Percentiles rank a stretch among this genome's conserved stretches.
phyloP scores from a whole-genome alignment of 2,797 vertebrate genomes.

The Lithobates sylvaticus region DNA sequence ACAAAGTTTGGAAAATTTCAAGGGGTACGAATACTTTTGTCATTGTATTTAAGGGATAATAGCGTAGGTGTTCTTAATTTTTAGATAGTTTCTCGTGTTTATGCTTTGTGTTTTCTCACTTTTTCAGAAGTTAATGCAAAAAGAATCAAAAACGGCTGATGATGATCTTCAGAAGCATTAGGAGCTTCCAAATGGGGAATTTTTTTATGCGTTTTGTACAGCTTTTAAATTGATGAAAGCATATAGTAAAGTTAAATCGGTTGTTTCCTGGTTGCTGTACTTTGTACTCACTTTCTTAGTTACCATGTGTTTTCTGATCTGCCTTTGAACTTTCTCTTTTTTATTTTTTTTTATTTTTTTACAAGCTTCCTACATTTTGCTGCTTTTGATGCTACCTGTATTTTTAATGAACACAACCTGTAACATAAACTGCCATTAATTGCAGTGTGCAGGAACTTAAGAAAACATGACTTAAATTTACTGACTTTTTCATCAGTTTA shows the following conservation, averaged over 20 bases:
- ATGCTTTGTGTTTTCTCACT: no score
- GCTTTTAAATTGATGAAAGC: not conserved
- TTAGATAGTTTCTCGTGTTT: not conserved
- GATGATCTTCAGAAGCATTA: not conserved
- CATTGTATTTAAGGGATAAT: no score
- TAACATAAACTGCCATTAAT: not conserved
- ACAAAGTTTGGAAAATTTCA: no score
- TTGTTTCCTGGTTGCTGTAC: not conserved
- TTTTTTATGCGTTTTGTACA: not conserved
- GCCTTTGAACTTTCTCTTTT: no score
- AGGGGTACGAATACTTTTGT: no score
- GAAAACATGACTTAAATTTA: not conserved
- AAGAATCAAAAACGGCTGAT: not conserved
- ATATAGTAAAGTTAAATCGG: not conserved
- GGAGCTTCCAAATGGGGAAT: not conserved
- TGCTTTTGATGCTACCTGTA: not conserved
- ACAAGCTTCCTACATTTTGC: not conserved
- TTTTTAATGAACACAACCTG: not conserved
- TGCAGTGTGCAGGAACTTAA: not conserved
- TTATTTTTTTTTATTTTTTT: no score
- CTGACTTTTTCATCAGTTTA: no score
- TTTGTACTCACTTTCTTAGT: no score
- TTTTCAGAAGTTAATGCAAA: not conserved
- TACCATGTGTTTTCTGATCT: not conserved
- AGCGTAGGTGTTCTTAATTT: no score